Evolutionary conservation across 2,888 invertebrate genomes (phyloP).

Genomic region (Scrobipalpa costella): DNA sequence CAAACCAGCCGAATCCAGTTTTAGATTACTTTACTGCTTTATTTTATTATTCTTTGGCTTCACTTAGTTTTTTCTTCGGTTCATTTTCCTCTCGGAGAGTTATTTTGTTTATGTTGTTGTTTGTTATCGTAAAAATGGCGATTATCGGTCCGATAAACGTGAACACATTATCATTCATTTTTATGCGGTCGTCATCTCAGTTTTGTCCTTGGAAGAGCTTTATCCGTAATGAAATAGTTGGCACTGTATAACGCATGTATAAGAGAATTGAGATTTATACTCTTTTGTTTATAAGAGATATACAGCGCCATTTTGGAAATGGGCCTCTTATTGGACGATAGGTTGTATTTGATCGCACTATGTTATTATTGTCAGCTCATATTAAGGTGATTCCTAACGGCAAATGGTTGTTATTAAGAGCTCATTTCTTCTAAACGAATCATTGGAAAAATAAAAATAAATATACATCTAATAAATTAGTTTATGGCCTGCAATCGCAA

Average conservation of each 20-base stretch:
- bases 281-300: no score
- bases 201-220: slow-evolving; percentile 23
- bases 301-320: no score
- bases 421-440: not conserved
- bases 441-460: no score
- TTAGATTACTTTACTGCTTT: not conserved
- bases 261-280: not conserved
- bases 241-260: not conserved
- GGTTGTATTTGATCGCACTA: no score
- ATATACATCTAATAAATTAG: no score
- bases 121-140: slow-evolving; percentile 19
- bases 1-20: slow-evolving; percentile 1
- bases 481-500: no score
- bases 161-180: slow-evolving; percentile 25
- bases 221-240: slow-evolving; percentile 13
- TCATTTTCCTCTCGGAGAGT: not conserved
- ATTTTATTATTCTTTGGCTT: not conserved
- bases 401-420: not conserved
- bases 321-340: no score
- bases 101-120: slow-evolving; percentile 25
- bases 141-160: slow-evolving; percentile 27
- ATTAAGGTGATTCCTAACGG: no score
- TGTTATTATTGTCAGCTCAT: no score
- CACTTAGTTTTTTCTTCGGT: not conserved
- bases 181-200: slow-evolving; percentile 22